Evolutionary conservation across 2,797 vertebrate genomes (phyloP).

Genomic region (Mycteria americana): DNA sequence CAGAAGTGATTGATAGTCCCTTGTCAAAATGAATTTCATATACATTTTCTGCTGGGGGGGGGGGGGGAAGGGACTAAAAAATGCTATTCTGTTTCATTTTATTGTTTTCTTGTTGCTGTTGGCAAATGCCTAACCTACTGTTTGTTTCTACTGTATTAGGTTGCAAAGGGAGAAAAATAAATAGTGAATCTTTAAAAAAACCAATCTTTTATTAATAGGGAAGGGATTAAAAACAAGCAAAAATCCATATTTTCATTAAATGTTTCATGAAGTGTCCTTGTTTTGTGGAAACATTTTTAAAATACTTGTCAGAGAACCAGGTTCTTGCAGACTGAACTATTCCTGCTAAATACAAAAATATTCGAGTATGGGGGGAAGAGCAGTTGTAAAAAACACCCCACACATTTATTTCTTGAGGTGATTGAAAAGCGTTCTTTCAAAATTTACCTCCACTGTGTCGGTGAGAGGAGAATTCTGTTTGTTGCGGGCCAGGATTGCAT

Average conservation of each 20-base stretch:
- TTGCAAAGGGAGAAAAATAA: conserved; percentile 57
- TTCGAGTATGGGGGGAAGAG: not conserved
- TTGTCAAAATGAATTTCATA: conserved; percentile 27
- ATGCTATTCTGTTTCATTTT: conserved; percentile 39
- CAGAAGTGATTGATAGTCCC: conserved; percentile 1
- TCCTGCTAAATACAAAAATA: not conserved
- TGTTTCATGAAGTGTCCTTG: conserved; percentile 46
- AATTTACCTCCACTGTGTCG: accelerated
- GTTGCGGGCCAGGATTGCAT: not conserved
- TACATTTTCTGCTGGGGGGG: not conserved
- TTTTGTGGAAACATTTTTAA: conserved; percentile 21
- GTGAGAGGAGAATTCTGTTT: not conserved
- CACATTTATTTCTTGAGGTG: not conserved
- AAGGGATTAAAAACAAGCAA: conserved; percentile 56
- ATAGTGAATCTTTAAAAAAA: conserved; percentile 46
- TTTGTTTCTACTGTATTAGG: not conserved
- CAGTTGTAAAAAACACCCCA: not conserved
- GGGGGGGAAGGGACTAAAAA: not conserved
- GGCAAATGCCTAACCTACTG: conserved; percentile 14
- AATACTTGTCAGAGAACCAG: conserved; percentile 29
- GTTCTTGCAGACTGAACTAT: not conserved
- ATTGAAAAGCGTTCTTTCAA: not conserved
- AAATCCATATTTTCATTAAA: conserved; percentile 51
- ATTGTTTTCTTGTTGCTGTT: conserved; percentile 53
- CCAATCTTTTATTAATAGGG: conserved; percentile 52